Evolutionary conservation across 2,888 invertebrate species (phyloP), one percentile per base, ranked within the genome.

Genomic region (Pegoplata infirma): DNA sequence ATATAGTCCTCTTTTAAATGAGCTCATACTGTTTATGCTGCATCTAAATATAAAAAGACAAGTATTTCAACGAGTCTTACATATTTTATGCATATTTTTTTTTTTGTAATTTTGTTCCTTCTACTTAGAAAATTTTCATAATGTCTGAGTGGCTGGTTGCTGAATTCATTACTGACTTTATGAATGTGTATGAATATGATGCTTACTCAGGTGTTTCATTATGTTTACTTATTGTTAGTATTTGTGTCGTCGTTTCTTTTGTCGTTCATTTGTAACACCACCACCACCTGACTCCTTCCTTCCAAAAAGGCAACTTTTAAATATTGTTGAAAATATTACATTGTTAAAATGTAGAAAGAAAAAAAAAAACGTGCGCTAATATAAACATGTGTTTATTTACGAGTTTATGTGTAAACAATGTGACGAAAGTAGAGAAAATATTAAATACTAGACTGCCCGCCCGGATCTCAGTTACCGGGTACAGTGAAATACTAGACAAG

Each of bases 91-190:
- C n/a, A n/a, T 40, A 16, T 25, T 14, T 16, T 44, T 46, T n/a
- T n/a, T 36, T 36, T 16, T 0, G 3, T 4, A 36, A n/a, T n/a
- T n/a, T n/a, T 58, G 19, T 25, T 59, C 16, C n/a, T 16, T 44
- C 59, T 59, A 25, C 5, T n/a, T n/a, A n/a, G n/a, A 59, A 25
- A 19, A 21, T 46, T 44, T 59, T 59, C 59, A 59, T 59, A 23
- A 40, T 44, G 59, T 59, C 59, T 59, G 59, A 46, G 59, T 59
- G 59, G 59, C 44, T 59, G 59, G 44, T 59, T 23, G 59, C 14
- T 16, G 44, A 44, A 59, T 59, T 59, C 21, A 44, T 59, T 59
- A 16, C 59, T 44, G 56, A 36, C 21, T 36, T 56, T 56, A 25
- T 56, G 3, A n/a, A 40, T 6, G n/a, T 17, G n/a, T n/a, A n/a